A percentile compares a stretch with the other conserved stretches of the same genome.
Evolutionary conservation across 1,140 invertebrate genomes (phyloP).

Genomic region (Stenopsyche tienmushanensis): DNA sequence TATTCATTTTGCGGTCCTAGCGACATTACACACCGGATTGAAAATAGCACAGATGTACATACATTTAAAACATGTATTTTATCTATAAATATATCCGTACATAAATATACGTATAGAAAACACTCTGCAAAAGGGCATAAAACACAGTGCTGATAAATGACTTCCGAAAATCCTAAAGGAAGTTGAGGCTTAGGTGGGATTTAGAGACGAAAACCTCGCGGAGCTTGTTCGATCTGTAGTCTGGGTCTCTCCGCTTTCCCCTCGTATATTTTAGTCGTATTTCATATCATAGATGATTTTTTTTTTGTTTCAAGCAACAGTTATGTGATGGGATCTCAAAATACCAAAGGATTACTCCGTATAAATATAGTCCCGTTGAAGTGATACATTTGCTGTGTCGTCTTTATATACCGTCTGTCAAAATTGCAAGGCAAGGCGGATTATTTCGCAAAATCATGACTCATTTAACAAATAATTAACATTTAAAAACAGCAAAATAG

Average conservation of each 20-base stretch:
- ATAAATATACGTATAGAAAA: constrained; percentile 21
- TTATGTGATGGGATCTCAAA: constrained; percentile 14
- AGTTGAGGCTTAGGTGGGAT: constrained; percentile 64
- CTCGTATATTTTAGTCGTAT: constrained; percentile 36
- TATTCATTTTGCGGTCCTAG: neutral
- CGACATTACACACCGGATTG: neutral
- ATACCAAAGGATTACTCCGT: constrained; percentile 11
- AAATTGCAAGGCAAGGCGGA: neutral
- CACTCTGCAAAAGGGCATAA: constrained; percentile 38
- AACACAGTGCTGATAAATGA: constrained; percentile 63
- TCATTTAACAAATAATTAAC: too few relatives aligned
- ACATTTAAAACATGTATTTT: neutral
- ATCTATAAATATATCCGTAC: neutral
- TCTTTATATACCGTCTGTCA: neutral
- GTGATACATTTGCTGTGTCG: neutral
- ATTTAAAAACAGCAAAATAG: too few relatives aligned
- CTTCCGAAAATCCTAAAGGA: constrained; percentile 65
- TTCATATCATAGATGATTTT: constrained; percentile 37
- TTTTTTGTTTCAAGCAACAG: constrained; percentile 37
- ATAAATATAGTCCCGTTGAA: constrained; percentile 3
- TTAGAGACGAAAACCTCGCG: constrained; percentile 48
- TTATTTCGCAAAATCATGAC: too few relatives aligned
- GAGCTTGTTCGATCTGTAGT: constrained; percentile 34
- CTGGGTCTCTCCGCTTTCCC: constrained; percentile 13
- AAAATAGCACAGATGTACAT: neutral